phyloP scores from a whole-genome alignment of 2,888 invertebrate genomes.

The Macaria notata region DNA sequence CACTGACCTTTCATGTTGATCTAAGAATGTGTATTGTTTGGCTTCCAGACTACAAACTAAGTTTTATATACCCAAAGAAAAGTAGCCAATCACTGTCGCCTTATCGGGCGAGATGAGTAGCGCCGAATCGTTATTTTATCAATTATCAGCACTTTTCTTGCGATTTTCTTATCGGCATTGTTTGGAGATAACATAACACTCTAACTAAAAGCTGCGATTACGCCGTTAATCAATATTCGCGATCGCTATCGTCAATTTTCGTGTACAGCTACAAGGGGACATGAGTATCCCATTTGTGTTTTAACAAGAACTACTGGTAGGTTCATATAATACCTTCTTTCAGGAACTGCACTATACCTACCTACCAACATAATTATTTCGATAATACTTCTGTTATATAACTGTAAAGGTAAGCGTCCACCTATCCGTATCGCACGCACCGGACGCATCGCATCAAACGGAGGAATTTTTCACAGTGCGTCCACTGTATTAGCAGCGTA shows the following conservation, averaged over 20 bases:
- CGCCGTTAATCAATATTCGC: not conserved
- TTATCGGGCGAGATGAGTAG: slow-evolving; percentile 31
- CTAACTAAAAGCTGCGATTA: slow-evolving; percentile 24
- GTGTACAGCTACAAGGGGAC: no score
- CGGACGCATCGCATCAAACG: no score
- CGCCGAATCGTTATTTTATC: slow-evolving; percentile 29
- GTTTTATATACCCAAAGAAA: slow-evolving; percentile 28
- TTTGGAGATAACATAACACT: slow-evolving; percentile 21
- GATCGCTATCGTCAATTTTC: no score
- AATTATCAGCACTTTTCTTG: slow-evolving; percentile 31
- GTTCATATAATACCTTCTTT: not conserved
- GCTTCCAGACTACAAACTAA: slow-evolving; percentile 12
- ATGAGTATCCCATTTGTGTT: not conserved
- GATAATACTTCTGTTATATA: no score
- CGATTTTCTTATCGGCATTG: slow-evolving; percentile 29
- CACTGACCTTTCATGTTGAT: slow-evolving; percentile 37
- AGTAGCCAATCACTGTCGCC: slow-evolving; percentile 18
- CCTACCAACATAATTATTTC: no score
- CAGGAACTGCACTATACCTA: no score
- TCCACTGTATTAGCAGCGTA: no score
- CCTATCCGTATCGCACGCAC: no score
- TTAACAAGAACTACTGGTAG: not conserved
- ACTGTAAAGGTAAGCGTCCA: no score
- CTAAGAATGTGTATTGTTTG: slow-evolving; percentile 22
- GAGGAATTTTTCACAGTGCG: no score